Conservation (phyloP, 2,797 vertebrate genomes). For the Falco rusticolus region DNA sequence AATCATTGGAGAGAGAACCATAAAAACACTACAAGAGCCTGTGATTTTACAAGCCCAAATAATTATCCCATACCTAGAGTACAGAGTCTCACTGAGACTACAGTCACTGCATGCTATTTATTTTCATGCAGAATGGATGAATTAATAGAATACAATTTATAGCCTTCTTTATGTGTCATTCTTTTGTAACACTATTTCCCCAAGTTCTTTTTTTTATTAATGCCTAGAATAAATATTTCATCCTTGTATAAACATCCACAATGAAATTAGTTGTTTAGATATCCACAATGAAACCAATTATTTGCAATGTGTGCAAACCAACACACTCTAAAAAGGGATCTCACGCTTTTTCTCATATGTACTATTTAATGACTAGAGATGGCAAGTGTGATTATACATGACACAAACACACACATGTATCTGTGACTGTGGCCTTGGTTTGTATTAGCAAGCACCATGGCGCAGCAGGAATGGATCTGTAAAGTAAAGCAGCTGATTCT, state of each 20-base stretch:
- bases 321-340: background rate
- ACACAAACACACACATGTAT: background rate
- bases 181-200: background rate
- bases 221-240: background rate
- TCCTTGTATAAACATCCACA: background rate
- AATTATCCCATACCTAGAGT: background rate
- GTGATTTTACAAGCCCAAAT: background rate
- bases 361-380: background rate
- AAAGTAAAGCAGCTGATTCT: background rate
- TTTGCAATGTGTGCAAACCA: background rate
- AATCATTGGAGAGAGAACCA: background rate
- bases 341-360: background rate
- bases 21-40: background rate
- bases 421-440: background rate
- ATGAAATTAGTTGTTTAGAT: background rate
- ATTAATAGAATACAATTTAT: background rate
- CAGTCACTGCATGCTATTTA: background rate
- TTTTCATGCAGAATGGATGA: background rate
- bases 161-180: background rate
- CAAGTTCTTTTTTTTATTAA: background rate
- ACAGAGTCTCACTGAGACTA: background rate
- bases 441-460: background rate
- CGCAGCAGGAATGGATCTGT: background rate
- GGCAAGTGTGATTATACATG: background rate
- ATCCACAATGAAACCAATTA: background rate